phyloP scores from a whole-genome alignment of 2,113 vertebrate species.

The Catagonus wagneri region DNA sequence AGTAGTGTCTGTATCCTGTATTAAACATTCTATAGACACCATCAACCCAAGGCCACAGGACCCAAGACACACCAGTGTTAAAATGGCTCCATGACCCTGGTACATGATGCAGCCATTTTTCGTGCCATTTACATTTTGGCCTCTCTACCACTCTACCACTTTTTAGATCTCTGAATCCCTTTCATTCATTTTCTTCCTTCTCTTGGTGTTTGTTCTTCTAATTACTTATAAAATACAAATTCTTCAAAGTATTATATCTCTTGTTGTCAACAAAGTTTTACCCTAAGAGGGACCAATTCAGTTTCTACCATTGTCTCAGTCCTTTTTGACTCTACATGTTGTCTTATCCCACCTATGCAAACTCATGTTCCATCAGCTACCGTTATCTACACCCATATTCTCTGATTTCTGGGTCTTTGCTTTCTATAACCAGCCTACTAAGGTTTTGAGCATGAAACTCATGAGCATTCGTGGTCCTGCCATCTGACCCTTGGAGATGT shows the following conservation, averaged over 20 bases:
- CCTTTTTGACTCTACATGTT: neutral
- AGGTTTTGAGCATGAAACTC: neutral
- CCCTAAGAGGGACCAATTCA: neutral
- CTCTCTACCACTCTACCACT: neutral
- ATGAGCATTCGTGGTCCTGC: neutral
- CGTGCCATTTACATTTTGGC: neutral
- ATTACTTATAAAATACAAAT: neutral
- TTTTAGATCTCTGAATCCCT: neutral
- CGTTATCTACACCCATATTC: rapidly evolving
- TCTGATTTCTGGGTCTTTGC: neutral
- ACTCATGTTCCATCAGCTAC: neutral
- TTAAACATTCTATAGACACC: neutral
- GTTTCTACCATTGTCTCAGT: neutral
- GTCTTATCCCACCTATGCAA: neutral
- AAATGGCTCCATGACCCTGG: rapidly evolving
- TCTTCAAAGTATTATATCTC: neutral
- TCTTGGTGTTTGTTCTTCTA: neutral
- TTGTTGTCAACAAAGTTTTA: neutral
- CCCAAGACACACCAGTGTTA: neutral
- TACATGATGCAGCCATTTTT: neutral
- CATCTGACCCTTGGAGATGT: neutral
- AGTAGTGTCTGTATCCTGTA: rapidly evolving
- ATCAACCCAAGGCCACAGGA: neutral
- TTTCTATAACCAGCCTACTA: neutral
- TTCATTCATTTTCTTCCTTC: neutral